Conservation (phyloP, 2,888 invertebrate species). For the Meandrusa payeni region DNA sequence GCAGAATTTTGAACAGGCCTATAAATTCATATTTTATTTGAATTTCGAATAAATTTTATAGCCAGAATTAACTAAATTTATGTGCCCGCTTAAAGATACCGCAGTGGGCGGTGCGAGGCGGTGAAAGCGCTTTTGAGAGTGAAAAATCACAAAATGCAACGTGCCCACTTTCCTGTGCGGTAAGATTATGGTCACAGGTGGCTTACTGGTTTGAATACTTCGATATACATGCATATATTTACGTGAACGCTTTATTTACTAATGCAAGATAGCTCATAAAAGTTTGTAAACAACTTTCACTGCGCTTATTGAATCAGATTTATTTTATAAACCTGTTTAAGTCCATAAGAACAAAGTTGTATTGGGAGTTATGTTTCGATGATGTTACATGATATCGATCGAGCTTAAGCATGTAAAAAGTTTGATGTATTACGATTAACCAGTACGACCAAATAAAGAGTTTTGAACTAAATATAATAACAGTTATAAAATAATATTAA, state of each 20-base stretch:
- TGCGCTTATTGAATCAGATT: slow-evolving; percentile 5
- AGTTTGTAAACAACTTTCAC: slow-evolving; percentile 27
- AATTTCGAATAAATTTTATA: slow-evolving; percentile 23
- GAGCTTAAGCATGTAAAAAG: no score
- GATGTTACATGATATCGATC: slow-evolving; percentile 11
- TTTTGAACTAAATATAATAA: no score
- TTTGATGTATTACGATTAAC: no score
- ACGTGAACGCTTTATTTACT: slow-evolving; percentile 5
- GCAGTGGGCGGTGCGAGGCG: slow-evolving; percentile 25
- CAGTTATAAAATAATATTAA: no score
- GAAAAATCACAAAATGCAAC: slow-evolving; percentile 63
- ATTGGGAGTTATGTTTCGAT: neutral
- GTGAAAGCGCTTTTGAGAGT: slow-evolving; percentile 59
- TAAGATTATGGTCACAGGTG: slow-evolving; percentile 43
- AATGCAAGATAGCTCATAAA: slow-evolving; percentile 19
- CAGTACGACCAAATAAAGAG: no score
- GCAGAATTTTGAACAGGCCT: slow-evolving; percentile 23
- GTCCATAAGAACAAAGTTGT: slow-evolving; percentile 7
- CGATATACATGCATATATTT: slow-evolving; percentile 26
- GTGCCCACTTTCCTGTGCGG: slow-evolving; percentile 57
- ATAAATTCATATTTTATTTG: slow-evolving; percentile 24
- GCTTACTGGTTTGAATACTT: slow-evolving; percentile 49
- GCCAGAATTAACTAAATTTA: slow-evolving; percentile 18
- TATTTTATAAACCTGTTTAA: slow-evolving; percentile 10
- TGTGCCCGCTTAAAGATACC: slow-evolving; percentile 10